Conservation (phyloP, 23 tunicate genomes). For the Clavelina lepadiformis region DNA sequence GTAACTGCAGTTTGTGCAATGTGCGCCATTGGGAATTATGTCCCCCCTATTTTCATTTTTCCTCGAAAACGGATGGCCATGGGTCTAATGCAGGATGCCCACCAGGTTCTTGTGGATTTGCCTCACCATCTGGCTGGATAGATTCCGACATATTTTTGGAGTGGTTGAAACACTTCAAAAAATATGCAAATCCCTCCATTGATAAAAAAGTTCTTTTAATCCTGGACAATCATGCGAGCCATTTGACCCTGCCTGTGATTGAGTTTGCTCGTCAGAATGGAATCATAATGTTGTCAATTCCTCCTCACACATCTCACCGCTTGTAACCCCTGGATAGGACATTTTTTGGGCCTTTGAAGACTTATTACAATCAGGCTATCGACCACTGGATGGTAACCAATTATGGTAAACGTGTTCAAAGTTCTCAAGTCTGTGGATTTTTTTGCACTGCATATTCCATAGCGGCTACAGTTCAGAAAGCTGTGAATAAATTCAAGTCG, state of each 20-base stretch:
- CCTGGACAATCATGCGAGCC: slow-evolving; percentile 4
- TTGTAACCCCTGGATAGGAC: slow-evolving; percentile 6
- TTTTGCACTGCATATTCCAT: neutral
- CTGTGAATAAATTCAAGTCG: neutral
- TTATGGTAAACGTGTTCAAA: neutral
- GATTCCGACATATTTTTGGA: slow-evolving; percentile 1
- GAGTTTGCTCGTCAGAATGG: slow-evolving; percentile 3
- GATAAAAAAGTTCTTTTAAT: slow-evolving; percentile 1
- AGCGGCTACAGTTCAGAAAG: slow-evolving; percentile 4
- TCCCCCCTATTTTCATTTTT: slow-evolving; percentile 13
- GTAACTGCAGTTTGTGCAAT: neutral
- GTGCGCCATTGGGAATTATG: neutral
- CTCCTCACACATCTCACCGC: slow-evolving; percentile 3
- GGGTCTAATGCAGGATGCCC: slow-evolving; percentile 4
- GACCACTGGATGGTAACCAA: slow-evolving; percentile 7
- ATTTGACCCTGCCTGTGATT: slow-evolving; percentile 4
- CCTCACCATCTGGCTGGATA: slow-evolving; percentile 3
- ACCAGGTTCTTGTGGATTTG: slow-evolving; percentile 1
- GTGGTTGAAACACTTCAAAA: slow-evolving; percentile 1
- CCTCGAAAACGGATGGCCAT: neutral
- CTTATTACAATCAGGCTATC: slow-evolving; percentile 4
- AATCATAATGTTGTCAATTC: slow-evolving; percentile 12
- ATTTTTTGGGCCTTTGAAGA: slow-evolving; percentile 5
- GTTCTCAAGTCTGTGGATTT: neutral
- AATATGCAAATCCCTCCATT: neutral